Base-by-base conservation (phyloP, 2,888 invertebrate genomes). In the Acleris holmiana region DNA sequence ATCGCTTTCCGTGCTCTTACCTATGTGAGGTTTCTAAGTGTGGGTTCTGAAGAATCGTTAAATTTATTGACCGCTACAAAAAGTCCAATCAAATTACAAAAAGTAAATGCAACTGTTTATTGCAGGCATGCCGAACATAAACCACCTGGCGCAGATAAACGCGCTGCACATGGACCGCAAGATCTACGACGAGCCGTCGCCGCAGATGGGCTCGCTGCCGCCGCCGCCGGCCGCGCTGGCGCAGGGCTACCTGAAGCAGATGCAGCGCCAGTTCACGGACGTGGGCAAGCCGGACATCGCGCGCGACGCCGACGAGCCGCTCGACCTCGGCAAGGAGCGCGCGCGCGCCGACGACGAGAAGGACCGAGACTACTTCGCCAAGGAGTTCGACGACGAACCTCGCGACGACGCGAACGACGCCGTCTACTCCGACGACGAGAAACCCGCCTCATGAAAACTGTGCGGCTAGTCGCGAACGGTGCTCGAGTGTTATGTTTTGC, bases 131-230 rank as follows among this genome's bases (percentile, higher is more conserved):
- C 59, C 65, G 49, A 96, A 96, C 77, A 96, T 96, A 1, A 95
- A 95, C 35, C 96, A 96, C 86, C 91, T 96, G 83, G 96, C 96
- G 23, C 96, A 96, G 75, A 92, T 96, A 83, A 96, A 94, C 78
- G 95, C 95, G 5, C 78, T 92, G 78, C 92, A 92, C 79, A 85
- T 92, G 81, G 92, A 93, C 69, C 79, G 92, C 68, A 93, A 93
- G 76, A 80, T 90, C 15, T 92, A 90, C 71, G 94, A 94, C 67
- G 94, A 94, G 75, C 85, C 94, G n/a, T 94, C 94, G 13, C 93
- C 93, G 17, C 91, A 90, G 74, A 88, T 91, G 87, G 91, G 88
- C 18, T 89, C 91, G 49, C 80, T 94, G n/a, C 94, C 94, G 10
- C 93, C 93, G 2, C 92, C 92, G 8, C 90, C 93, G n/a, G 86